Evolutionary conservation across 2,113 vertebrate species (phyloP).

Genomic region (Acrocephalus kingi): DNA sequence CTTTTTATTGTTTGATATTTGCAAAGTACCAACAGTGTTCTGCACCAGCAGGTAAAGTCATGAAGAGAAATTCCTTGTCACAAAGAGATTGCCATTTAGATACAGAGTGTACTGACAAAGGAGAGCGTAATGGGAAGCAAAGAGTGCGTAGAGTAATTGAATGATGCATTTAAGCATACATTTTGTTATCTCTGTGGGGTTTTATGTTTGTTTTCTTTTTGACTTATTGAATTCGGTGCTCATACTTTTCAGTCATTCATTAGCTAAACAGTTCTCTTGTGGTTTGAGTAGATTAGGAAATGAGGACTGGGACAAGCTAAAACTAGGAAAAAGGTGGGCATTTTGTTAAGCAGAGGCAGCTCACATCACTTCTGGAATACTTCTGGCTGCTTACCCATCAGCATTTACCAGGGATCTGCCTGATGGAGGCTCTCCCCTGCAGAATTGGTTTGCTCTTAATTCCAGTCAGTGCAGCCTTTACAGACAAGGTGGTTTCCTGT

Average conservation of each 20-base stretch:
- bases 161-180: conserved; percentile 58
- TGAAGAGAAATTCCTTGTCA: conserved; percentile 47
- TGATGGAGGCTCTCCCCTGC: not conserved
- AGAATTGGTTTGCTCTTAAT: not conserved
- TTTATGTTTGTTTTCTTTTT: conserved; percentile 64
- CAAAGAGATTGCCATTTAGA: conserved; percentile 50
- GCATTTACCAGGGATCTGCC: not conserved
- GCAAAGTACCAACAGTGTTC: conserved; percentile 12
- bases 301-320: conserved; percentile 13
- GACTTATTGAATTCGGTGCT: conserved; percentile 49
- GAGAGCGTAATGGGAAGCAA: conserved; percentile 30
- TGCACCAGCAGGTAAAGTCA: conserved; percentile 42
- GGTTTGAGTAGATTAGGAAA: conserved; percentile 46
- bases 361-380: conserved; percentile 21
- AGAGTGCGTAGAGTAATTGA: conserved; percentile 37
- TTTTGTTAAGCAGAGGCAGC: not conserved
- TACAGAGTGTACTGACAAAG: conserved; percentile 36
- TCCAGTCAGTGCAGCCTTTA: not conserved
- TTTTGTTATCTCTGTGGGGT: conserved; percentile 57
- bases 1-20: conserved; percentile 30
- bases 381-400: not conserved
- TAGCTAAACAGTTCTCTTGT: conserved; percentile 55
- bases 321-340: conserved; percentile 21
- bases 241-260: conserved; percentile 66
- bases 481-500: not conserved